A percentile compares a stretch with the other conserved stretches of the same genome.
These are phyloP conservation scores for Hydrolagus affinis DNA, from an alignment of 2,113 vertebrate species.

Conservation along the genomic window DNA sequence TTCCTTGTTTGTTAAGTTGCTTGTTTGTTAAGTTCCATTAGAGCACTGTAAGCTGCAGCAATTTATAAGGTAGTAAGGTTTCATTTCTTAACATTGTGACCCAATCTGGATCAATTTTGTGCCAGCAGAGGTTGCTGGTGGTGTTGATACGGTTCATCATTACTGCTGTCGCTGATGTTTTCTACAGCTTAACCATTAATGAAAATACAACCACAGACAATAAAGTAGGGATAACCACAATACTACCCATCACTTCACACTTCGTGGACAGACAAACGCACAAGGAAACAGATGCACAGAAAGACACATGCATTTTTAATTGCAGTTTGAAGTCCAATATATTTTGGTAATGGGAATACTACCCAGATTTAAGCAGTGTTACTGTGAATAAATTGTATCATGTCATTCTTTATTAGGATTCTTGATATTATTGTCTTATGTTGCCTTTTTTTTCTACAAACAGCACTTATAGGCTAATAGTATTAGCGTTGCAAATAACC, in stretches of 20 bases:
- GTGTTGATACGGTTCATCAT: background rate
- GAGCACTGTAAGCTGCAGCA: background rate
- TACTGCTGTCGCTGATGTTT: background rate
- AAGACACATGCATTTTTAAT: background rate
- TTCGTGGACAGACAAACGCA: background rate
- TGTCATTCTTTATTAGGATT: background rate
- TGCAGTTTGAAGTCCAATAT: background rate
- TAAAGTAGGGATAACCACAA: background rate
- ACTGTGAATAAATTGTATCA: background rate
- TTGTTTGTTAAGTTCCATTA: background rate
- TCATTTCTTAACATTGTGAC: background rate
- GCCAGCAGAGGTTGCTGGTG: background rate
- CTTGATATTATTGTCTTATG: background rate
- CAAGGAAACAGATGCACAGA: background rate
- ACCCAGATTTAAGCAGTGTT: background rate
- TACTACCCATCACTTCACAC: no score
- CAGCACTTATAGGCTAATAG: background rate
- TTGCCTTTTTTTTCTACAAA: background rate
- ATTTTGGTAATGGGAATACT: background rate
- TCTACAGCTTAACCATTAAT: background rate
- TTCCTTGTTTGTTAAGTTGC: no score
- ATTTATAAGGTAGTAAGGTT: background rate
- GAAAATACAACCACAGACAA: background rate
- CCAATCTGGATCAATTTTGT: background rate
- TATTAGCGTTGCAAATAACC: background rate